Conservation (phyloP, 2,113 vertebrate species). For the Gasterosteus nipponicus region DNA sequence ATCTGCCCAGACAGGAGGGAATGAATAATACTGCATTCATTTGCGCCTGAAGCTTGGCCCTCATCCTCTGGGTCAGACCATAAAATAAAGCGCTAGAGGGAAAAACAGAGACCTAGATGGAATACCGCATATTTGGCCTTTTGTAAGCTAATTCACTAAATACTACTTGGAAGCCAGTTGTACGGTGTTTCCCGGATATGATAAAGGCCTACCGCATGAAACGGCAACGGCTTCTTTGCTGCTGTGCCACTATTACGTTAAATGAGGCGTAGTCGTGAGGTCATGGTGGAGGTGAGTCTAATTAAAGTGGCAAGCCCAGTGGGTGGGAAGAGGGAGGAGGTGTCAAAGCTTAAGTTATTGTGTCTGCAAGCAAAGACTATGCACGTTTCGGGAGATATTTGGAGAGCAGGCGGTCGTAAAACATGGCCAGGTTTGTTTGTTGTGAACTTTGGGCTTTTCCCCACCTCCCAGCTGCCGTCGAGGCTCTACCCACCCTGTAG, state of each 20-base stretch:
- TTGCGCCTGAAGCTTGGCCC: slow-evolving; percentile 66
- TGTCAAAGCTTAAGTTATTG: slow-evolving; percentile 37
- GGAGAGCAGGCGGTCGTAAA: neutral
- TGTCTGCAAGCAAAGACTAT: slow-evolving; percentile 10
- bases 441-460: neutral
- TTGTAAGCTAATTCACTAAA: slow-evolving; percentile 36
- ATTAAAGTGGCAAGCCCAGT: slow-evolving; percentile 61
- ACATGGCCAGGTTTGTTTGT: neutral
- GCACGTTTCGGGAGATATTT: slow-evolving; percentile 5
- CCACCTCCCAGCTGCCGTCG: neutral
- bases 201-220: neutral
- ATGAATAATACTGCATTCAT: slow-evolving; percentile 82
- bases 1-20: slow-evolving; percentile 81
- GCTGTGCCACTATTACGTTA: slow-evolving; percentile 51
- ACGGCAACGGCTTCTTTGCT: slow-evolving; percentile 3
- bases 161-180: neutral
- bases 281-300: slow-evolving; percentile 64
- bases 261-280: slow-evolving; percentile 60
- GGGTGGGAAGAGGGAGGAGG: slow-evolving; percentile 23
- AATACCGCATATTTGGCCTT: slow-evolving; percentile 34
- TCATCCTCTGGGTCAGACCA: slow-evolving; percentile 70
- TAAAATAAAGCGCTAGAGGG: slow-evolving; percentile 64
- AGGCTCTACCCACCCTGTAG: slow-evolving; percentile 89
- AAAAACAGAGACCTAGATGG: slow-evolving; percentile 29
- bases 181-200: slow-evolving; percentile 20